A percentile compares a stretch with the other conserved stretches of the same genome.
Conservation (phyloP, 1,140 invertebrate genomes). For the Maconellicoccus hirsutus region DNA sequence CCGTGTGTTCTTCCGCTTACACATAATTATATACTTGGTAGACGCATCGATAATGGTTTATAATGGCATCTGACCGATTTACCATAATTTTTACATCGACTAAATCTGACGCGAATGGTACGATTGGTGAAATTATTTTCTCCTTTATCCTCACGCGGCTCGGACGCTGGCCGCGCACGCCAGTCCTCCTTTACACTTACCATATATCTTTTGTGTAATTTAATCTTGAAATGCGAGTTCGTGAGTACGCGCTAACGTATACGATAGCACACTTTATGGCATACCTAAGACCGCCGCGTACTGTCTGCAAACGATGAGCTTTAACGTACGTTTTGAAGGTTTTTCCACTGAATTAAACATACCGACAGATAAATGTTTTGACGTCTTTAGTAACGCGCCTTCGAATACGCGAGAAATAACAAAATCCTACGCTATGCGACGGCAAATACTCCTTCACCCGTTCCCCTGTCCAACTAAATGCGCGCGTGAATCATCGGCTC, state of each 20-base stretch:
- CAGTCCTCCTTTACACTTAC: background rate
- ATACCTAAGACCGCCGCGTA: background rate
- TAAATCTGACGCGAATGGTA: background rate
- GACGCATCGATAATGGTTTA: constrained; percentile 3
- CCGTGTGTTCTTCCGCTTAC: background rate
- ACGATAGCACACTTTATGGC: background rate
- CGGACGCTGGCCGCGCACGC: background rate
- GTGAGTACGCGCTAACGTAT: background rate
- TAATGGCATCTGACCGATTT: constrained; percentile 7
- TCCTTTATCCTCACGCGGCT: background rate
- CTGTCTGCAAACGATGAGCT: too few species aligned
- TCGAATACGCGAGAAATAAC: too few species aligned
- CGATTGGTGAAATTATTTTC: constrained; percentile 2
- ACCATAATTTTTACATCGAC: background rate
- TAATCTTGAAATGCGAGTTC: background rate
- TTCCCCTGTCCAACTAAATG: too few species aligned
- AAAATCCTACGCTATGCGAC: too few species aligned
- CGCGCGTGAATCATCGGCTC: too few species aligned
- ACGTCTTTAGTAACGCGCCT: too few species aligned
- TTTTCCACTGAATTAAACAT: too few species aligned
- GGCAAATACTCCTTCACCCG: too few species aligned
- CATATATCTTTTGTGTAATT: background rate
- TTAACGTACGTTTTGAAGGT: too few species aligned
- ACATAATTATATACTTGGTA: background rate
- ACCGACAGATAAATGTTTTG: too few species aligned